Conservation (phyloP, 2,797 vertebrate species). For the Zalophus californianus region DNA sequence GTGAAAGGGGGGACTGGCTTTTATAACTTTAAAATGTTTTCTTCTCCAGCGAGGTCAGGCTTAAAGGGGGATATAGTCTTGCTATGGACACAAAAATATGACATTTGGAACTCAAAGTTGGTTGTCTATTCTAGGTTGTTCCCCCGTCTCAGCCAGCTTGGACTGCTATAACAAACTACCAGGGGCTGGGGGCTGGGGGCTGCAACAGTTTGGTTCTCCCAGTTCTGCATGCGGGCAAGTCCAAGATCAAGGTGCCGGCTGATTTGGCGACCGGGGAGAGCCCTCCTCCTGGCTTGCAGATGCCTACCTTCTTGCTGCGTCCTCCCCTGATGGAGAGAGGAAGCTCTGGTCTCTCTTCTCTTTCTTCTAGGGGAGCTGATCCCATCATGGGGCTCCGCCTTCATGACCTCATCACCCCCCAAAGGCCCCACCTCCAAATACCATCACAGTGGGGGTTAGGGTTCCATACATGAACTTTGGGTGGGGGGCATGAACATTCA, state of each 20-base stretch:
- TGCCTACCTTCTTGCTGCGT: not conserved
- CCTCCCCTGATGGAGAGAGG: fast-evolving
- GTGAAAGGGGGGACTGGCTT: not conserved
- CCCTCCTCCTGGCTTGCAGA: not conserved
- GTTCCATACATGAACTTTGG: not conserved
- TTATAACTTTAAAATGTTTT: not conserved
- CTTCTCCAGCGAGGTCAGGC: not conserved
- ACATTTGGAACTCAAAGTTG: not conserved
- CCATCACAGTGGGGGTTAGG: not conserved
- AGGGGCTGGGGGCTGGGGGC: not conserved
- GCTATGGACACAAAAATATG: not conserved
- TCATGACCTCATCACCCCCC: not conserved
- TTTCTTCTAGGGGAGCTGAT: not conserved
- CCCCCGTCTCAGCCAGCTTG: not conserved
- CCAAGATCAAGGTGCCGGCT: not conserved
- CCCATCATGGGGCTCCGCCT: not conserved
- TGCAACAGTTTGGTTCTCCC: not conserved
- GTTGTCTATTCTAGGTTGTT: not conserved
- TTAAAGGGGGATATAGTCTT: not conserved
- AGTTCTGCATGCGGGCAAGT: not conserved
- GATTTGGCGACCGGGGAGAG: not conserved
- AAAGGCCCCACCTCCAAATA: not conserved
- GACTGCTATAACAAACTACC: not conserved
- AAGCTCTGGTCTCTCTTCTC: not conserved
- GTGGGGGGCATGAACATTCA: not conserved